Conservation (phyloP, 2,888 invertebrate genomes). For the Iphiclides podalirius region DNA sequence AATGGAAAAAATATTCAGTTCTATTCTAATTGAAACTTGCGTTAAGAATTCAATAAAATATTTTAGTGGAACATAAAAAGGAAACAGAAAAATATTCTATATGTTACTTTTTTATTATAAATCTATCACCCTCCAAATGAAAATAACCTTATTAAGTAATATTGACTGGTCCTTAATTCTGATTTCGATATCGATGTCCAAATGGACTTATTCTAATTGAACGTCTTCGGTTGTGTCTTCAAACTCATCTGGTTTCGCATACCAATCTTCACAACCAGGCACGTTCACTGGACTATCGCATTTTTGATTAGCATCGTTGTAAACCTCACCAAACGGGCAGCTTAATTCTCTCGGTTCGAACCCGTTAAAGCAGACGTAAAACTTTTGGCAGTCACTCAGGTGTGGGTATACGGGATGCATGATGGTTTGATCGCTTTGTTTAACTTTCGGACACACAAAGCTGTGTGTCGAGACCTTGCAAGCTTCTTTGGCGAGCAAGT, state of each 20-base stretch:
- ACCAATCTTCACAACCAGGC: slow-evolving; percentile 7
- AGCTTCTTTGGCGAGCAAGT: neutral
- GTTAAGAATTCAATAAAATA: no score
- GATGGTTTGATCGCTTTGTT: neutral
- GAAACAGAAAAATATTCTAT: no score
- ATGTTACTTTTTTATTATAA: no score
- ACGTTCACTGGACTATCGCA: slow-evolving; percentile 7
- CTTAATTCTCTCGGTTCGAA: neutral
- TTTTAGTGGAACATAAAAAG: no score
- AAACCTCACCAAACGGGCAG: slow-evolving; percentile 3
- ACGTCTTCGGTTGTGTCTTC: slow-evolving; percentile 5
- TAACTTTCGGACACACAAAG: slow-evolving; percentile 1
- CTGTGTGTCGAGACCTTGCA: neutral
- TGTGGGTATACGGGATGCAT: neutral
- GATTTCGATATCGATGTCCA: neutral
- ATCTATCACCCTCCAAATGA: no score
- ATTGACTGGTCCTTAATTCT: no score
- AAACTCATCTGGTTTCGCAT: slow-evolving; percentile 1
- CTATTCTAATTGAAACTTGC: no score
- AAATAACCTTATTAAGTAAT: no score
- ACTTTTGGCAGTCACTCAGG: slow-evolving; percentile 2
- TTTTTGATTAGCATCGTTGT: slow-evolving; percentile 3
- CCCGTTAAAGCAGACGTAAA: slow-evolving; percentile 2
- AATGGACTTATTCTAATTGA: neutral
- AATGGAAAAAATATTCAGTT: no score